Conservation (phyloP, 1,140 invertebrate genomes). For the Phenacoccus solenopsis region DNA sequence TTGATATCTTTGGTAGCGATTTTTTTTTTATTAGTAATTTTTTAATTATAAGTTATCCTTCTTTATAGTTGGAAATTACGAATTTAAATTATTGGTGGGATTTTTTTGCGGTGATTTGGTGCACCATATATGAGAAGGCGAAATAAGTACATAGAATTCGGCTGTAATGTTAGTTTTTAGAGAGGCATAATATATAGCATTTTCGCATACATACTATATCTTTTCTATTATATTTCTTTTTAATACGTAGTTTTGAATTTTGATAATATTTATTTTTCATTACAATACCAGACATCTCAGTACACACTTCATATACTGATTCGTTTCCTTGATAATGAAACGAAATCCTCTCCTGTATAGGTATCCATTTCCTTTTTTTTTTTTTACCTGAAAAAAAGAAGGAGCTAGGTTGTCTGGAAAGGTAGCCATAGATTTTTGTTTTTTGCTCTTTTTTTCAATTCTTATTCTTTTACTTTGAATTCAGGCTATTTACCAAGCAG, state of each 20-base stretch:
- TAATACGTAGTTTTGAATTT: no score
- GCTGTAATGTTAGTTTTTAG: no score
- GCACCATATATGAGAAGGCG: no score
- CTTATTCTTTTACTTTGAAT: not conserved
- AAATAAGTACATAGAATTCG: no score
- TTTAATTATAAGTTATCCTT: not conserved
- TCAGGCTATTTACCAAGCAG: not conserved
- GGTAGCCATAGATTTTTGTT: not conserved
- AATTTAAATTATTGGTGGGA: no score
- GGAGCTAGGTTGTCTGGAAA: no score
- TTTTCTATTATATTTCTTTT: no score
- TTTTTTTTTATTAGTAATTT: not conserved
- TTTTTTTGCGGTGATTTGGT: no score
- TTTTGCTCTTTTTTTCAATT: conserved; percentile 7
- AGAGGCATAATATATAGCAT: no score
- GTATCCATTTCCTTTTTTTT: not conserved
- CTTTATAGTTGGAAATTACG: no score
- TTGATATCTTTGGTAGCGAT: not conserved
- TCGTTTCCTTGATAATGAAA: not conserved
- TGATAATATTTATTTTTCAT: not conserved
- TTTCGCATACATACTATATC: no score
- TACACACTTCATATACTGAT: not conserved
- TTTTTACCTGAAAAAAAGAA: not conserved
- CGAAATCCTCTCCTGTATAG: not conserved
- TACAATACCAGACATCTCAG: not conserved